A percentile compares a stretch with the other conserved stretches of the same genome.
Evolutionary conservation across 2,888 invertebrate species (phyloP).

Genomic region (Papilio demoleus): DNA sequence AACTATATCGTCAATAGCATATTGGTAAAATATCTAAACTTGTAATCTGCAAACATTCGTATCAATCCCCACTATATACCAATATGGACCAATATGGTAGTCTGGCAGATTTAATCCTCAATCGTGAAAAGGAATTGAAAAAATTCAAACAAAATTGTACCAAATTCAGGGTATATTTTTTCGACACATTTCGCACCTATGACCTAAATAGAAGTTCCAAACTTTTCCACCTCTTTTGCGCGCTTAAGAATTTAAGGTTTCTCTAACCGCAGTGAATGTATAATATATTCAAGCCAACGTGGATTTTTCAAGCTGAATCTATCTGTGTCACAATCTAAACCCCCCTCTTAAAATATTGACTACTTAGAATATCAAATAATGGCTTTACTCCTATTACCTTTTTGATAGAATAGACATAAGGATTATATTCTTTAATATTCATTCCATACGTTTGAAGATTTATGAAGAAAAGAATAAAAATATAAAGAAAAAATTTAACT

Average conservation of each 20-base stretch:
- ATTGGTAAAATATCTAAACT: background rate
- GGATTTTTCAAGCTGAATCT: conserved; percentile 30
- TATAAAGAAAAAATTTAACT: too few relatives aligned
- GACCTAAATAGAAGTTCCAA: conserved; percentile 31
- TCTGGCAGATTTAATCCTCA: too few relatives aligned
- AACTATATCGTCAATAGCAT: background rate
- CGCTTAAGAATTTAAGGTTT: conserved; percentile 37
- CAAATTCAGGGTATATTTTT: conserved; percentile 6
- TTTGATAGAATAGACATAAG: background rate
- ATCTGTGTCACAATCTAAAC: conserved; percentile 24
- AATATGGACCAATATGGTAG: too few relatives aligned
- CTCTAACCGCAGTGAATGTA: conserved; percentile 18
- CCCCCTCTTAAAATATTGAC: conserved; percentile 29
- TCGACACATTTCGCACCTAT: background rate
- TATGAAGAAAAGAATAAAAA: background rate
- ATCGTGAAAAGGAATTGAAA: background rate
- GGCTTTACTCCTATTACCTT: conserved; percentile 1
- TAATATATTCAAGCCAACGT: conserved; percentile 36
- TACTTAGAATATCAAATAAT: conserved; percentile 1
- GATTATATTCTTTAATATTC: background rate
- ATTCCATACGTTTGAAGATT: background rate
- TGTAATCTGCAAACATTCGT: background rate
- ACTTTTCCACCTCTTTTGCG: conserved; percentile 30
- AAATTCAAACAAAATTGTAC: background rate
- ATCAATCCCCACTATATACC: background rate